Base-by-base conservation (phyloP, 2,888 invertebrate species). In the Heliconius aoede region DNA sequence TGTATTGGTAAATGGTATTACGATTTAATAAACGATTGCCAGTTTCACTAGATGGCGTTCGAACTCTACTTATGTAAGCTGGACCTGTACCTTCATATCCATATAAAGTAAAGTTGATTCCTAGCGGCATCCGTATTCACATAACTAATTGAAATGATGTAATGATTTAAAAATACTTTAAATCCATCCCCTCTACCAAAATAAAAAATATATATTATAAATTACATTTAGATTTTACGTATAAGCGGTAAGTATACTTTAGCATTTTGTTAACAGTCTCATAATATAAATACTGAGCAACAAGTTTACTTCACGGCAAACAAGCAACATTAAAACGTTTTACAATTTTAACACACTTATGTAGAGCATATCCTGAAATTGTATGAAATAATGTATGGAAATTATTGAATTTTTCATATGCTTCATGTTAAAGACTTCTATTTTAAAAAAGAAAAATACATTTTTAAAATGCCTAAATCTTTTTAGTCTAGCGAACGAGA, bases 31-130 rank as follows among this genome's bases (percentile, higher is more conserved):
- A 83, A 86, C 80, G 78, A 79, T 77, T 80, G 78, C 79, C 81
- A 83, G 82, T 84, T 85, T 84, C 83, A 83, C 84, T 86, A 84
- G 84, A 83, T 85, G 86, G 85, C 85, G 86, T 84, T 84, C 82
- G 80, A 82, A 79, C 78, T 79, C 80, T 78, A 80, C 82, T 88
- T 87, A 86, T 84, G 85, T 86, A 87, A 87, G 81, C 79, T 81
- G 82, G 79, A 82, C 79, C 79, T 81, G 83, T 82, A 80, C 81
- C 80, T 82, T 80, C 85, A 85, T 87, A 85, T 85, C 90, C 90
- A 88, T 90, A 85, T 86, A 86, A 80, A 90, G 90, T 84, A 84
- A 82, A 84, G 85, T 81, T 80, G 87, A 86, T 89, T 88, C 88
- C 88, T 85, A 84, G 82, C 81, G 81, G 85, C 84, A 86, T 87